phyloP scores from a whole-genome alignment of 2,113 vertebrate species.

The Peromyscus polionotus region DNA sequence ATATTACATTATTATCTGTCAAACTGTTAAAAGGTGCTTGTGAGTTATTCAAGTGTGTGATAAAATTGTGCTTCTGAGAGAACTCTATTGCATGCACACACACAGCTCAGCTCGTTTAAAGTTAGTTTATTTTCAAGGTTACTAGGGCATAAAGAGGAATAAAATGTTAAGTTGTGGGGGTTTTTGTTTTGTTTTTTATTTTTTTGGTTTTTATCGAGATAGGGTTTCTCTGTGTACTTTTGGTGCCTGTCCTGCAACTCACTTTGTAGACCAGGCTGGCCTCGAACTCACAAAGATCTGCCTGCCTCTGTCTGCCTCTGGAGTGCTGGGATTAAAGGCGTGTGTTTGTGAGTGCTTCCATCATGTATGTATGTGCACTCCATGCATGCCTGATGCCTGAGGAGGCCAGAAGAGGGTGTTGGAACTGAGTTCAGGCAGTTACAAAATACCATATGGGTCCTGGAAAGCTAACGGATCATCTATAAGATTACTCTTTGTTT shows the following conservation, averaged over 20 bases:
- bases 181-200: background rate
- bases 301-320: too few relatives aligned
- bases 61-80: background rate
- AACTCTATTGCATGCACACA: background rate
- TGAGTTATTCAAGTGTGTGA: background rate
- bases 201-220: too few relatives aligned
- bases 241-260: too few relatives aligned
- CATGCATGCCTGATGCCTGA: background rate
- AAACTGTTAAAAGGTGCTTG: slow-evolving; percentile 21
- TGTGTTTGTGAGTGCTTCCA: background rate
- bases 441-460: background rate
- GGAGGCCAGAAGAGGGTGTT: background rate
- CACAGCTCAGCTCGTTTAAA: background rate
- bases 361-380: background rate
- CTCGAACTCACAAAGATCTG: too few relatives aligned
- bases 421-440: background rate
- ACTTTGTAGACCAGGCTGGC: too few relatives aligned
- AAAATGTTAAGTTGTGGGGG: background rate
- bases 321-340: too few relatives aligned
- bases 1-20: background rate
- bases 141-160: background rate
- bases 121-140: background rate
- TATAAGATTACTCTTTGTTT: background rate
- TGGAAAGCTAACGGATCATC: background rate
- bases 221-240: too few relatives aligned